A percentile compares a stretch with the other conserved stretches of the same genome.
Evolutionary conservation across 37 sponge, comb jelly and placozoan species (phyloP).

Genomic region (Sycon ciliatum): DNA sequence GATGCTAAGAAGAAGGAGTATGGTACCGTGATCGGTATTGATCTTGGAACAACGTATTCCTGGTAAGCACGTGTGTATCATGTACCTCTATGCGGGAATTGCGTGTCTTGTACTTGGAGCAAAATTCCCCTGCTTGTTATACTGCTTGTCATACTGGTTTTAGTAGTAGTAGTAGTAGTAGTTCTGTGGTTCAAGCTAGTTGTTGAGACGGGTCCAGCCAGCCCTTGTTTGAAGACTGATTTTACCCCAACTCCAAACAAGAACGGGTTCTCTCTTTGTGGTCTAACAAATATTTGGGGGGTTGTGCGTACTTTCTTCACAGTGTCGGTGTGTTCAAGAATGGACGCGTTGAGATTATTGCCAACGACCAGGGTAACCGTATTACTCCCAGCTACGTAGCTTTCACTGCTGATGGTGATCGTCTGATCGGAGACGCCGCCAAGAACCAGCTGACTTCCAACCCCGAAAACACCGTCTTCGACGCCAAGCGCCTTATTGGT

Average conservation of each 20-base stretch:
- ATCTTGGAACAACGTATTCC: constrained; percentile 95
- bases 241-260: no score
- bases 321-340: constrained; percentile 98
- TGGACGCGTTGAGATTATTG: constrained; percentile 97
- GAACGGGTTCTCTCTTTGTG: no score
- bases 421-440: constrained; percentile 97
- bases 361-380: constrained; percentile 99
- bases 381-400: constrained; percentile 99
- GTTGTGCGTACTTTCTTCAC: no score
- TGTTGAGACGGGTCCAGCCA: no score
- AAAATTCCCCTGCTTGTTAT: no score
- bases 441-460: constrained; percentile 97
- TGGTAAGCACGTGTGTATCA: constrained; percentile 59
- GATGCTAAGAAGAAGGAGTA: constrained; percentile 72
- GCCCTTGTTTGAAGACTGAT: no score
- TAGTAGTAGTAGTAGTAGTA: no score
- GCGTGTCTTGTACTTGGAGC: no score
- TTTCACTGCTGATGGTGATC: constrained; percentile 88
- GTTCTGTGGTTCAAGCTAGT: no score
- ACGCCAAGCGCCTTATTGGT: constrained; percentile 92
- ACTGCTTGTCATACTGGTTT: no score
- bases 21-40: constrained; percentile 98
- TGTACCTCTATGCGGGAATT: no score
- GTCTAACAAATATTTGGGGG: no score
- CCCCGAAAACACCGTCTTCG: constrained; percentile 95